phyloP scores from a whole-genome alignment of 2,888 invertebrate species.

The Panzeria rudis region DNA sequence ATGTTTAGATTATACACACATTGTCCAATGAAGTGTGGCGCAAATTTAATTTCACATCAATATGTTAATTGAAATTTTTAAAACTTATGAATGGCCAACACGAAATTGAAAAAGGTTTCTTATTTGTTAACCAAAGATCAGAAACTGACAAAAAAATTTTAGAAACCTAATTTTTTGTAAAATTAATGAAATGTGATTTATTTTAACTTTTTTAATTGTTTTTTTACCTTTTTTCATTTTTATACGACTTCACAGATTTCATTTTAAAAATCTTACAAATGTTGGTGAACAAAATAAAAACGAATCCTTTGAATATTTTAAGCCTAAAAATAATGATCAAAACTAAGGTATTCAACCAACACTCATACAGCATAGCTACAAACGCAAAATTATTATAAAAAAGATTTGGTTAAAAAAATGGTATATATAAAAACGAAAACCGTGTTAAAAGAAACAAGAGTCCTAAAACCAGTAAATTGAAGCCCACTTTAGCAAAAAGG shows the following conservation, averaged over 20 bases:
- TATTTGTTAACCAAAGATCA: no score
- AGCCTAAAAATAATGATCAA: not conserved
- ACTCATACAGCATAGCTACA: not conserved
- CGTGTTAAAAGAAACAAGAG: constrained; percentile 23
- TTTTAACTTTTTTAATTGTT: not conserved
- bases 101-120: no score
- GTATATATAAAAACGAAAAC: not conserved
- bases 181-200: no score
- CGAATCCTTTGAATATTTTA: constrained; percentile 34
- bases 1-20: no score
- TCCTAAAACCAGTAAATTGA: constrained; percentile 57
- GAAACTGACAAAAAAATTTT: no score
- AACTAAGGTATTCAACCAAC: not conserved
- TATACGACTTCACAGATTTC: constrained; percentile 9
- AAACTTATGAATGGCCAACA: no score
- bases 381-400: constrained; percentile 4
- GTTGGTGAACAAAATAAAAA: not conserved
- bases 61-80: no score
- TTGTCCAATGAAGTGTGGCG: no score
- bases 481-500: constrained; percentile 46
- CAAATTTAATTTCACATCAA: no score
- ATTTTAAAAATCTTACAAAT: constrained; percentile 18
- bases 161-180: no score
- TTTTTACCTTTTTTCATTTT: not conserved
- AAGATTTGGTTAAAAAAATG: not conserved